A percentile compares a stretch with the other conserved stretches of the same genome.
Conservation (phyloP, 2,113 vertebrate species). For the Machaerirhynchus nigripectus region DNA sequence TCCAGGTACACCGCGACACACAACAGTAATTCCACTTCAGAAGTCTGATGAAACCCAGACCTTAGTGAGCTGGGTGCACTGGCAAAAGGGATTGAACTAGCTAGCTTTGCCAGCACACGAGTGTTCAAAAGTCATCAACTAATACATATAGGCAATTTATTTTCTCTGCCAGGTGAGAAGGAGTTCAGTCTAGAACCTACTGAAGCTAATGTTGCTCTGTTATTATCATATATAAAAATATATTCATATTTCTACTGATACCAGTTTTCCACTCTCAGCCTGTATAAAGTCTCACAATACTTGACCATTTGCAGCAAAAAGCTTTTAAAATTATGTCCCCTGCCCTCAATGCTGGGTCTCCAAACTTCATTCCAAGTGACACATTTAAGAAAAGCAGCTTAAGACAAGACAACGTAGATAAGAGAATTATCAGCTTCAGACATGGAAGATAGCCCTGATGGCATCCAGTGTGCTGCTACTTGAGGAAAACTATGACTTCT, state of each 20-base stretch:
- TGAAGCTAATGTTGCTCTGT: background rate
- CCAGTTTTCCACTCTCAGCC: background rate
- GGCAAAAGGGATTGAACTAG: background rate
- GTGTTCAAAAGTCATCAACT: background rate
- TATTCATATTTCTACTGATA: background rate
- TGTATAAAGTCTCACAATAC: background rate
- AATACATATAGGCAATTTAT: background rate
- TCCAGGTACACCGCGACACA: too few species aligned
- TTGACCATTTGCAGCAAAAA: background rate
- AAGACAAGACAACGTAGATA: background rate
- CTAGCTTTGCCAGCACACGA: background rate
- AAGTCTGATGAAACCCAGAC: background rate
- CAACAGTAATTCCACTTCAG: background rate
- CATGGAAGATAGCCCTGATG: rapidly evolving
- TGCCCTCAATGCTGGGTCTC: background rate
- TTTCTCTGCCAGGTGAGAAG: background rate
- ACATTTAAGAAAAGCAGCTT: background rate
- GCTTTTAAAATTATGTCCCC: background rate
- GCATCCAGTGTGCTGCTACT: too few species aligned
- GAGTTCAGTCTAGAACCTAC: background rate
- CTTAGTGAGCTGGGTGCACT: background rate
- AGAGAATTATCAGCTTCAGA: background rate
- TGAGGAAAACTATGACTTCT: background rate
- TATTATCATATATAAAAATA: too few species aligned
- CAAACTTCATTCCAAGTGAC: background rate